A percentile compares a stretch with the other conserved stretches of the same genome.
These are phyloP conservation scores for Drosophila vallismaia DNA, from an alignment of 2,888 invertebrate species.

Conservation along the genomic window DNA sequence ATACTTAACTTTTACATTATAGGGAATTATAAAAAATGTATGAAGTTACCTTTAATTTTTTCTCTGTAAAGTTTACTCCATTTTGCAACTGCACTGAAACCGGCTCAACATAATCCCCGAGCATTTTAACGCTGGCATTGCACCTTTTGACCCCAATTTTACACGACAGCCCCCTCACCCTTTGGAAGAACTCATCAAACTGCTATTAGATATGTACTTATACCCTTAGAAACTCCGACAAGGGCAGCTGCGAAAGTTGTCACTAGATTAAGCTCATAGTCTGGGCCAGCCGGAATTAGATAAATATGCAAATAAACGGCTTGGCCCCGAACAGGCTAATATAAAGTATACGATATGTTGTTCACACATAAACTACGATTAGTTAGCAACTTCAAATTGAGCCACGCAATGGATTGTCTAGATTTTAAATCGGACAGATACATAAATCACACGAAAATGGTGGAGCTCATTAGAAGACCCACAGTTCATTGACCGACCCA, in stretches of 20 bases:
- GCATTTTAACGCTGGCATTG: slow-evolving; percentile 70
- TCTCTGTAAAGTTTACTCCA: slow-evolving; percentile 42
- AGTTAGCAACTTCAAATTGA: slow-evolving; percentile 46
- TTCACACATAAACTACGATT: slow-evolving; percentile 53
- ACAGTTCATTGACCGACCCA: slow-evolving; percentile 47
- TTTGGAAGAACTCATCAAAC: slow-evolving; percentile 54
- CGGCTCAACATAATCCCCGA: slow-evolving; percentile 63
- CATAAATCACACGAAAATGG: slow-evolving; percentile 55
- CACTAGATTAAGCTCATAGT: slow-evolving; percentile 55
- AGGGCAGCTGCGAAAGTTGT: slow-evolving; percentile 50
- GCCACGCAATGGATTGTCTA: slow-evolving; percentile 13
- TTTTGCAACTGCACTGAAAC: slow-evolving; percentile 49
- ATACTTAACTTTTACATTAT: not conserved
- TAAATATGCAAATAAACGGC: slow-evolving; percentile 75
- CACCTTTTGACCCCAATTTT: slow-evolving; percentile 62
- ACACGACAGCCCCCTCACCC: not conserved
- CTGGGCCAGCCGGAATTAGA: slow-evolving; percentile 60
- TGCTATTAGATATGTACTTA: slow-evolving; percentile 56
- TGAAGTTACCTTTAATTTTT: slow-evolving; percentile 4
- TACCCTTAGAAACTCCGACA: slow-evolving; percentile 62
- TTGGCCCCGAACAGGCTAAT: slow-evolving; percentile 31
- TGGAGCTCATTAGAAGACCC: slow-evolving; percentile 37
- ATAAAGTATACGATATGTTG: slow-evolving; percentile 63
- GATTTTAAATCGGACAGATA: slow-evolving; percentile 25
- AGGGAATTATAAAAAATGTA: not conserved